Evolutionary conservation across 2,888 invertebrate genomes (phyloP), one percentile per base, ranked within the genome.

Genomic region (Andrena bucephala): DNA sequence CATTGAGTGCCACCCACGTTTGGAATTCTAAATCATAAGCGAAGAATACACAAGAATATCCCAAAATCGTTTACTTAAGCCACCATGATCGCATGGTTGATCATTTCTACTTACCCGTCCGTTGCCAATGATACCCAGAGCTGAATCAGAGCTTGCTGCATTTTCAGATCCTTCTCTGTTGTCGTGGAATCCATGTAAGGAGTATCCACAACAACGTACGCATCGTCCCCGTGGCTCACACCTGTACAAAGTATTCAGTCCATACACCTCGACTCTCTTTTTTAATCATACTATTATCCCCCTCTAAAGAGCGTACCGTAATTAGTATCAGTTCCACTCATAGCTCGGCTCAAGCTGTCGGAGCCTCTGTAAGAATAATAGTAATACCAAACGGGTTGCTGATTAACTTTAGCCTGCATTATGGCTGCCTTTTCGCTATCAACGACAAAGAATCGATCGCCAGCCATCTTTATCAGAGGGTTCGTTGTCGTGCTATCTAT

Each of bases 181-280:
- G 92, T 91, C 4, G 93, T 90, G 8, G 94, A 91, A 82, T 94
- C 90, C 20, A 94, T 82, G 57, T 84, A 89, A 4, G 79, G 67
- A 8, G 91, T 92, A 27, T 94, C 94, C 86, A 96, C 94, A n/a
- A 96, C 91, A 60, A 95, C 94, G 20, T 95, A 85, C 0, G 95
- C 94, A 85, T 96, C 96, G 85, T 96, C 96, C 0, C 94, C 96
- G 91, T 96, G 96, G 83, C 95, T 94, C n/a, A 95, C 95, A 89
- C 97, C 97, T 96, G 5, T 8, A 93, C 0, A 83, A 77, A 77
- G 42, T 50, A 31, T 57, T 16, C 5, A 31, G 20, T 13, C 20
- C 5, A 24, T 48, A 13, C n/a, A 27, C 31, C 33, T 36, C 3
- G n/a, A 13, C 42, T 1, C 60, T 0, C 24, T 24, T 66, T 31